Evolutionary conservation across 2,797 vertebrate species (phyloP).

Genomic region (Lophius americanus): DNA sequence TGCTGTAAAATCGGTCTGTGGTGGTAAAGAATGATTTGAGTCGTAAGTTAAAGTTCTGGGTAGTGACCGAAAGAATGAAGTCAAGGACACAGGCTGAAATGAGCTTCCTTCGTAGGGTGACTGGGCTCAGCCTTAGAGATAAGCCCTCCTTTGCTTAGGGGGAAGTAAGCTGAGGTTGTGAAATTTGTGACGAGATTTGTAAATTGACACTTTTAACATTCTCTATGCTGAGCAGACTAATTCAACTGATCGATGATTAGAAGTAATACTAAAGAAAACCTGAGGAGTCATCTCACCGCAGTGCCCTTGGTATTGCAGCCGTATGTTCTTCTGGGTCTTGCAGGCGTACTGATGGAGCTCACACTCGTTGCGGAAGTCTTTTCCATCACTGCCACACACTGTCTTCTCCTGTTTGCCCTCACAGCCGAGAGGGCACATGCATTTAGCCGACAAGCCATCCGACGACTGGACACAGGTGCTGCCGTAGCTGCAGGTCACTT

Average conservation of each 20-base stretch:
- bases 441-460: constrained; percentile 88
- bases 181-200: too few relatives aligned
- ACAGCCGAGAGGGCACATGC: constrained; percentile 90
- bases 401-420: constrained; percentile 64
- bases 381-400: constrained; percentile 92
- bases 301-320: constrained; percentile 86
- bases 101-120: too few relatives aligned
- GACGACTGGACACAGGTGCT: constrained; percentile 91
- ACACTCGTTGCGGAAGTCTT: constrained; percentile 90
- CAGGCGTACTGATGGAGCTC: constrained; percentile 91
- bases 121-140: too few relatives aligned
- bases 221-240: not conserved
- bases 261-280: not conserved
- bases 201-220: not conserved
- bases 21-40: too few relatives aligned
- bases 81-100: too few relatives aligned
- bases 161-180: too few relatives aligned
- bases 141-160: too few relatives aligned
- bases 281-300: constrained; percentile 86
- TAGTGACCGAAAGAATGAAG: too few relatives aligned
- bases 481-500: constrained; percentile 93
- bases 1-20: too few relatives aligned
- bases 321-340: constrained; percentile 88
- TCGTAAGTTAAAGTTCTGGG: too few relatives aligned
- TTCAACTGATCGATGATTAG: not conserved